Evolutionary conservation across 2,113 vertebrate species (phyloP), one percentile per base, ranked within the genome.

Genomic region (Tapirus terrestris): DNA sequence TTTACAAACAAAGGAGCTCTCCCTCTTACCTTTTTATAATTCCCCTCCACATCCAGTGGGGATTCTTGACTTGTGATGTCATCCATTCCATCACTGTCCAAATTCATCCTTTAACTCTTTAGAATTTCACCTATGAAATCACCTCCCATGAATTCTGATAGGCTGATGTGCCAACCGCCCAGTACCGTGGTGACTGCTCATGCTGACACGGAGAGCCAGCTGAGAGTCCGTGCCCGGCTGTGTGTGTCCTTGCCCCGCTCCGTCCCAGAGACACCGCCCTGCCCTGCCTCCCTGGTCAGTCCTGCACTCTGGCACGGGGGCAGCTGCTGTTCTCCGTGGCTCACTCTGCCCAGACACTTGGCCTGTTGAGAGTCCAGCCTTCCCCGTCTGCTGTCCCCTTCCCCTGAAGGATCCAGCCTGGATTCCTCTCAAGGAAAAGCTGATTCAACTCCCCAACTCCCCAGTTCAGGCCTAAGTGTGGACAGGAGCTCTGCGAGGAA

Each of bases 11-110:
- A 97, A 98, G 86, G 75, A 31, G 45, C 39, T 72, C 93, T 87
- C 98, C 88, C 21, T 96, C 99, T 99, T 99, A 99, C 99, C 99
- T 99, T 99, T 98, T 99, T 99, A 98, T 99, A 99, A 99, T 98
- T 98, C 70, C 99, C 99, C 96, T 98, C 98, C 77, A 98, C 92
- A 96, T 99, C 98, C n/a, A 99, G 98, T 65, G 84, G 87, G 89
- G 99, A 99, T 75, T 98, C 98, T 98, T 99, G 99, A 96, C 98
- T 56, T 98, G 99, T 99, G 99, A 99, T 96, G 96, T 99, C 99
- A 98, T 99, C 98, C 98, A 99, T 98, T 98, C 98, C 99, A 98
- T 98, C 98, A 98, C 97, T 97, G 97, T 99, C 99, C 98, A 96
- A 97, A 97, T 98, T 98, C 99, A 99, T 99, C 96, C 98, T 98